phyloP scores from a whole-genome alignment of 1,140 invertebrate species.

The Drosophila virilis region DNA sequence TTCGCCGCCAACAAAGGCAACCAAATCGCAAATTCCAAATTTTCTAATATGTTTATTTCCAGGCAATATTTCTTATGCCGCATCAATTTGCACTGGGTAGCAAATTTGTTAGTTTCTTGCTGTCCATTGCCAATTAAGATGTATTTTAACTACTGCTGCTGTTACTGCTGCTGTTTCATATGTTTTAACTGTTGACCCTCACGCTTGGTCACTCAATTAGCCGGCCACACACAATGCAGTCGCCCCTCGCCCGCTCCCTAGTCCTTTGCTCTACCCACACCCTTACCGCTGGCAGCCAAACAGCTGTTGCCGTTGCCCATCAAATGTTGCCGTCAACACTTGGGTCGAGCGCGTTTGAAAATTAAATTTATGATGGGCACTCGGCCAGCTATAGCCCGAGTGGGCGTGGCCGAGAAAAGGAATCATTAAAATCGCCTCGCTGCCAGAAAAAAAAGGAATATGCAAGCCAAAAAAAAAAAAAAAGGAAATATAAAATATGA shows the following conservation, averaged over 20 bases:
- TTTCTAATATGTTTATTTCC: background rate
- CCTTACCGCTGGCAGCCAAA: conserved; percentile 13
- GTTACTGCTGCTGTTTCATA: conserved; percentile 2
- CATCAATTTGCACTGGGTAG: conserved; percentile 1
- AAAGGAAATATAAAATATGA: background rate
- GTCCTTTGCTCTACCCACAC: background rate
- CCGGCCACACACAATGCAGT: conserved; percentile 39
- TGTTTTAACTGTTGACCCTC: conserved; percentile 42
- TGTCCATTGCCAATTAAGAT: conserved; percentile 32
- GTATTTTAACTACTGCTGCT: conserved; percentile 22
- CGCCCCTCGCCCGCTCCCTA: background rate
- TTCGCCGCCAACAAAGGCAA: no score
- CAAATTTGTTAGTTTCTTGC: conserved; percentile 21
- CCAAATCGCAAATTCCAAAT: background rate
- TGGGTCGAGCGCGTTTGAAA: conserved; percentile 20
- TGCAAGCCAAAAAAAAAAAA: background rate
- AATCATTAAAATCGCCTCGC: conserved; percentile 36
- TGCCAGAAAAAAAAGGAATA: background rate
- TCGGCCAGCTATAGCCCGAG: conserved; percentile 11
- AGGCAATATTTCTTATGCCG: background rate
- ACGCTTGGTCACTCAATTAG: conserved; percentile 54
- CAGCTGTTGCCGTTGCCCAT: conserved; percentile 46
- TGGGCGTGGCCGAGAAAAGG: conserved; percentile 40
- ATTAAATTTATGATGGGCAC: conserved; percentile 39
- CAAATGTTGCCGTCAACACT: conserved; percentile 48